A percentile compares a stretch with the other conserved stretches of the same genome.
Conservation (phyloP, 2,113 vertebrate genomes). For the Bostrychus sinensis region DNA sequence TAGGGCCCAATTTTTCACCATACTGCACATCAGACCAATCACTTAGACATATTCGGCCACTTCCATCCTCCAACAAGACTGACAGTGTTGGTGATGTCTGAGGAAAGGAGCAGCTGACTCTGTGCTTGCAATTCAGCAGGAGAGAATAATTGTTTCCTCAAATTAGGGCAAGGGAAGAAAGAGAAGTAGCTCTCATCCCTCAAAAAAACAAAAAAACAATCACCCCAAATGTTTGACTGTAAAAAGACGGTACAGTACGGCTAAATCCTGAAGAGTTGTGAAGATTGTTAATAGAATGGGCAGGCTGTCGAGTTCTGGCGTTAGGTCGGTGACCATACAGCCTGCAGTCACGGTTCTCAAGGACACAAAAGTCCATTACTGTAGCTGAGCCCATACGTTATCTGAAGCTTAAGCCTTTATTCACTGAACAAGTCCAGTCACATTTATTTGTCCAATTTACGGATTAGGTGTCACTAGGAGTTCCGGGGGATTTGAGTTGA, state of each 20-base stretch:
- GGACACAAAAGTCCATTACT: slow-evolving; percentile 70
- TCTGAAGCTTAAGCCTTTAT: slow-evolving; percentile 58
- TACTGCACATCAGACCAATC: neutral
- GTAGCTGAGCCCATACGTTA: slow-evolving; percentile 61
- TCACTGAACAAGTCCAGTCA: slow-evolving; percentile 50
- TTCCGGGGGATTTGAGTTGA: neutral
- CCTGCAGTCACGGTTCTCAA: slow-evolving; percentile 61
- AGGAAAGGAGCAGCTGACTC: slow-evolving; percentile 19
- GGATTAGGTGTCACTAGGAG: slow-evolving; percentile 34
- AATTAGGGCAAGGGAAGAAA: slow-evolving; percentile 23
- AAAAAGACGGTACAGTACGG: too few relatives aligned
- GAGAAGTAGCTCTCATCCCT: neutral
- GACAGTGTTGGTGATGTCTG: slow-evolving; percentile 41
- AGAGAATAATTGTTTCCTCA: slow-evolving; percentile 58
- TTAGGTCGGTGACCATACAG: slow-evolving; percentile 15
- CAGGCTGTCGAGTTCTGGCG: slow-evolving; percentile 17
- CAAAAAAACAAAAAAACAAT: neutral
- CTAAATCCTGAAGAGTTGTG: neutral
- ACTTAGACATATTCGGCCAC: neutral
- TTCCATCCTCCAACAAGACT: slow-evolving; percentile 21
- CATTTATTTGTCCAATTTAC: slow-evolving; percentile 48
- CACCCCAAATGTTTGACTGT: slow-evolving; percentile 4
- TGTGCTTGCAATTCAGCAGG: slow-evolving; percentile 46
- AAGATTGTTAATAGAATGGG: neutral
- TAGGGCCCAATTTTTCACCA: neutral